phyloP scores from a whole-genome alignment of 64 coral and sea anemone species.

The Orbicella faveolata region DNA sequence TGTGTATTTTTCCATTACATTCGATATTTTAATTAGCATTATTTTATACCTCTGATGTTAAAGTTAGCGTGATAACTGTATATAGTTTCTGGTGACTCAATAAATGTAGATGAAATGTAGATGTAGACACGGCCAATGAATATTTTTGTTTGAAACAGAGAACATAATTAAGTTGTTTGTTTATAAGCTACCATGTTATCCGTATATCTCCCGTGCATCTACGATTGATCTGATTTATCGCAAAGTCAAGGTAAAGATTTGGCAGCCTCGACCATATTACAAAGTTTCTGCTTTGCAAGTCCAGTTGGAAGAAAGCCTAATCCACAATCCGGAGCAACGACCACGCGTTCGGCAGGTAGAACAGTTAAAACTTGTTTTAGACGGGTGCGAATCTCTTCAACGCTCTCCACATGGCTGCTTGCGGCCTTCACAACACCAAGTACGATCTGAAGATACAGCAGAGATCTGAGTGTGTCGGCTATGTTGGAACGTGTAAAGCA shows the following conservation, averaged over 20 bases:
- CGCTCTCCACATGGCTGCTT: conserved; percentile 70
- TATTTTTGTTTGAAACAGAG: no score
- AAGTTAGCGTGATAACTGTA: no score
- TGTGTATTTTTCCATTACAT: no score
- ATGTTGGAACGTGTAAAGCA: neutral
- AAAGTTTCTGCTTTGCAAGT: conserved; percentile 70
- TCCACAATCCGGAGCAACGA: conserved; percentile 87
- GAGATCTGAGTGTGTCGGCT: neutral
- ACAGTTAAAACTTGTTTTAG: conserved; percentile 75
- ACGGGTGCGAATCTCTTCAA: conserved; percentile 66
- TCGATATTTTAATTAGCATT: no score
- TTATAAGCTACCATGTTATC: no score
- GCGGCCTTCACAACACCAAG: conserved; percentile 77
- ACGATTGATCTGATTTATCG: neutral
- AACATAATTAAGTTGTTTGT: no score
- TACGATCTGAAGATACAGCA: conserved; percentile 39
- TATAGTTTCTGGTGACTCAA: no score
- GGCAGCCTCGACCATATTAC: conserved; percentile 83
- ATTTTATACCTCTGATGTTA: no score
- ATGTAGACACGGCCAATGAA: no score
- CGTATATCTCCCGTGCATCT: neutral
- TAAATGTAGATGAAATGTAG: no score
- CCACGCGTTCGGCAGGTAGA: conserved; percentile 64
- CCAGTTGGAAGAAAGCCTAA: conserved; percentile 65
- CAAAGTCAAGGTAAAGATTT: conserved; percentile 51